These are phyloP conservation scores for Drosophila kokeensis DNA, from an alignment of 2,888 invertebrate genomes.

Conservation along the genomic window DNA sequence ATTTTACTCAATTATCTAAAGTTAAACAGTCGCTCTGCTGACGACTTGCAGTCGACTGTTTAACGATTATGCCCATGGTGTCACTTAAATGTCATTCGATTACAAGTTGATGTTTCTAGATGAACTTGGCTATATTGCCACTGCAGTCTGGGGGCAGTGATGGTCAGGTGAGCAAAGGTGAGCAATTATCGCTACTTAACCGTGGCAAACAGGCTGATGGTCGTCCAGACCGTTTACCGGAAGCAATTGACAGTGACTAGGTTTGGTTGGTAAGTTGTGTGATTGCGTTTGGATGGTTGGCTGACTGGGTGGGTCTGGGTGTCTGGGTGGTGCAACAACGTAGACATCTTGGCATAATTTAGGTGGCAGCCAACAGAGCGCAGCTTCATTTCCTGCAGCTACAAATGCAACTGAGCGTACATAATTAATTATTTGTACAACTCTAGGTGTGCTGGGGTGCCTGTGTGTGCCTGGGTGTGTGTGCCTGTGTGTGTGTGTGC, in stretches of 20 bases:
- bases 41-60: slow-evolving; percentile 26
- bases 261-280: neutral
- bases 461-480: slow-evolving; percentile 6
- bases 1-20: neutral
- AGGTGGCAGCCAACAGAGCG: slow-evolving; percentile 57
- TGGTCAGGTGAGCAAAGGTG: slow-evolving; percentile 50
- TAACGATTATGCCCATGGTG: slow-evolving; percentile 66
- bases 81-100: slow-evolving; percentile 72
- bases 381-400: slow-evolving; percentile 64
- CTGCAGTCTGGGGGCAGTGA: neutral
- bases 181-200: slow-evolving; percentile 74
- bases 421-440: slow-evolving; percentile 70
- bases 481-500: slow-evolving; percentile 3
- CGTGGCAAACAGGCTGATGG: slow-evolving; percentile 51
- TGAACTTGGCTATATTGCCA: slow-evolving; percentile 36
- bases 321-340: neutral
- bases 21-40: slow-evolving; percentile 7
- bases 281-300: neutral
- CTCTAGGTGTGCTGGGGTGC: slow-evolving; percentile 13
- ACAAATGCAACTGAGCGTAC: slow-evolving; percentile 68
- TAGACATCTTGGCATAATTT: slow-evolving; percentile 63
- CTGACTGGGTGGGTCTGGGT: neutral
- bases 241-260: slow-evolving; percentile 21
- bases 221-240: slow-evolving; percentile 33
- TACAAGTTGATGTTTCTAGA: slow-evolving; percentile 50